Percentiles rank a stretch among this genome's conserved stretches.
phyloP scores from a whole-genome alignment of 2,888 invertebrate species.

The Cosmia trapezina region DNA sequence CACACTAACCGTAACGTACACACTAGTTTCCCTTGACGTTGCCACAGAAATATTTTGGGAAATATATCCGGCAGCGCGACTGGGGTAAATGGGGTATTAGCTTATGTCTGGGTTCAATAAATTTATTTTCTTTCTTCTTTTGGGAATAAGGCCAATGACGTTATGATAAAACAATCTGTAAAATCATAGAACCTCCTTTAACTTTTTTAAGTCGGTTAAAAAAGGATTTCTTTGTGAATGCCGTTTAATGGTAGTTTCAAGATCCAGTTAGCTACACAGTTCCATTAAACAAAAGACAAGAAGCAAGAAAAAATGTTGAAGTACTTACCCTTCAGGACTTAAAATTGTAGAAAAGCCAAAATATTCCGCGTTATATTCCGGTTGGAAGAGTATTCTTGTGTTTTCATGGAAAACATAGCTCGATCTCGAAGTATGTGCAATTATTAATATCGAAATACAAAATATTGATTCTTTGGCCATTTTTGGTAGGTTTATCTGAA shows the following conservation, averaged over 20 bases:
- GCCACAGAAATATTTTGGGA: no score
- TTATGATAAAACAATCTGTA: not conserved
- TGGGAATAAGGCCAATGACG: not conserved
- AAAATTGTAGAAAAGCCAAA: conserved; percentile 81
- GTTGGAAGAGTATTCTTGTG: conserved; percentile 73
- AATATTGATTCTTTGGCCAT: conserved; percentile 38
- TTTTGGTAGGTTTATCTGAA: conserved; percentile 25
- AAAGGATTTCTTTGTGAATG: not conserved
- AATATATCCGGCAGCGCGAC: no score
- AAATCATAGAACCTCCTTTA: not conserved
- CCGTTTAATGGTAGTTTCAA: no score
- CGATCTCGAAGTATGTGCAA: conserved; percentile 5
- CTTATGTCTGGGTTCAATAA: not conserved
- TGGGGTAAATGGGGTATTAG: no score
- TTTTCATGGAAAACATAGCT: conserved; percentile 76
- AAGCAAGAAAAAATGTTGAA: not conserved
- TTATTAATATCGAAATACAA: conserved; percentile 19
- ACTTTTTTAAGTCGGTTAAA: not conserved
- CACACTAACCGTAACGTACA: no score
- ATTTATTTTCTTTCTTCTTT: not conserved
- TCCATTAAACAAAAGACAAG: not conserved
- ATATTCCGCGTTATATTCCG: conserved; percentile 71
- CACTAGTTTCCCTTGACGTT: no score
- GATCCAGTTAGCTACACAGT: no score
- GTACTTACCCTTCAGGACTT: conserved; percentile 73